Evolutionary conservation across 2,888 invertebrate genomes (phyloP), one percentile per base, ranked within the genome.

Genomic region (Euclidia mi): DNA sequence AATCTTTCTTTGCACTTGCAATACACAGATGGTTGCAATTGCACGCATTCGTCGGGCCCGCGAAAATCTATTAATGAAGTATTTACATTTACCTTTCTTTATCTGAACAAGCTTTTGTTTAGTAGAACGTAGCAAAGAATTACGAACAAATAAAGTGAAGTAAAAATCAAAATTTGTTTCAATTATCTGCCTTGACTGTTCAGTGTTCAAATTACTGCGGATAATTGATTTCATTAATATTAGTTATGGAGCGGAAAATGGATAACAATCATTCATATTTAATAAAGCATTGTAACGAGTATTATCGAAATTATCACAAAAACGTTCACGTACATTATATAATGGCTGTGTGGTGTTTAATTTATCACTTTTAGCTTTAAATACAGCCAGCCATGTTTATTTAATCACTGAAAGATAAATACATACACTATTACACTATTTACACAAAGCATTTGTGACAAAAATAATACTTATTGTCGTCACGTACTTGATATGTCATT

Each of bases 201-300:
- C n/a, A 32, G 15, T 49, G 18, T 41, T 34, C 38, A 44, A 44
- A 58, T 49, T 53, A 29, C 37, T 50, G 25, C 29, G 10, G 41
- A 15, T 31, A 71, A 61, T 58, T 56, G 37, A 50, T 61, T 61
- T 58, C 3, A 51, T 40, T 57, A 20, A 44, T 52, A 40, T 48
- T 41, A 48, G 48, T 63, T 55, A 34, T 41, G 10, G 14, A 35
- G 20, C 35, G 9, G 50, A 38, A 69, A 52, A 43, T 55, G 14
- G 12, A 43, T 34, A 29, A 31, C 42, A 34, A 43, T 50, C 47
- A 57, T 53, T 32, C 3, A 45, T 52, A 53, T 40, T 55, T 49
- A 53, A 57, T 56, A 29, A 59, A 35, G 29, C 11, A 20, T 44
- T 34, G 32, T 37, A 34, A 4, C 15, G 28, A 28, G 9, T 25